Conservation (phyloP, 1,140 invertebrate genomes). For the Drosophila pectinifera region DNA sequence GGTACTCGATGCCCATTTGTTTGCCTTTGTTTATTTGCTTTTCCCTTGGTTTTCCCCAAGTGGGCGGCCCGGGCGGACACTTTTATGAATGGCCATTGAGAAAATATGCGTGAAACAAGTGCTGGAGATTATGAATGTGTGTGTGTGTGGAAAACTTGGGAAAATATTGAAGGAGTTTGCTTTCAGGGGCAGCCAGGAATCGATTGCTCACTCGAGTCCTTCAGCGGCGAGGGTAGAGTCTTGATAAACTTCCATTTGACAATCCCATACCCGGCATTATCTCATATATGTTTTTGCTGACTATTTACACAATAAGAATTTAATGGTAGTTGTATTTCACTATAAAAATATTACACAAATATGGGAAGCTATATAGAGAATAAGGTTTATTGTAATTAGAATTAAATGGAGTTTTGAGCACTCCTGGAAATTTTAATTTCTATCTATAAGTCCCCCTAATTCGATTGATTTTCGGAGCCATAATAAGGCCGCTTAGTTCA, state of each 20-base stretch:
- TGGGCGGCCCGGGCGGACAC: constrained; percentile 21
- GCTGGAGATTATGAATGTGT: constrained; percentile 55
- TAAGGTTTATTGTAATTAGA: too few species aligned
- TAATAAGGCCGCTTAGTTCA: not conserved
- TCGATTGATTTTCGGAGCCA: not conserved
- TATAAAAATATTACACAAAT: not conserved
- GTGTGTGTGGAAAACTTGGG: constrained; percentile 35
- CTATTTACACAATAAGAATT: not conserved
- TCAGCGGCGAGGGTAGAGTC: not conserved
- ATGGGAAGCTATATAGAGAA: not conserved
- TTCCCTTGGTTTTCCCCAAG: constrained; percentile 17
- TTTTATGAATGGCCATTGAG: constrained; percentile 73
- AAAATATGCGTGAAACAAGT: constrained; percentile 71
- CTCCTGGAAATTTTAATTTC: too few species aligned
- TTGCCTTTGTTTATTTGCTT: constrained; percentile 69
- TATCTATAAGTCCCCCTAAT: not conserved
- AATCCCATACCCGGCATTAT: not conserved
- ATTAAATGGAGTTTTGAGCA: too few species aligned
- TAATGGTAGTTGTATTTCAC: not conserved
- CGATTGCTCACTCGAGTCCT: not conserved
- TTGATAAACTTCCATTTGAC: constrained; percentile 18
- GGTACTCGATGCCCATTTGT: constrained; percentile 72
- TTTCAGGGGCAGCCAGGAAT: constrained; percentile 12
- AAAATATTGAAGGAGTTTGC: constrained; percentile 48
- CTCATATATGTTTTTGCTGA: not conserved